Base-by-base conservation (phyloP, 23 tunicate species). In the Clavelina lepadiformis region DNA sequence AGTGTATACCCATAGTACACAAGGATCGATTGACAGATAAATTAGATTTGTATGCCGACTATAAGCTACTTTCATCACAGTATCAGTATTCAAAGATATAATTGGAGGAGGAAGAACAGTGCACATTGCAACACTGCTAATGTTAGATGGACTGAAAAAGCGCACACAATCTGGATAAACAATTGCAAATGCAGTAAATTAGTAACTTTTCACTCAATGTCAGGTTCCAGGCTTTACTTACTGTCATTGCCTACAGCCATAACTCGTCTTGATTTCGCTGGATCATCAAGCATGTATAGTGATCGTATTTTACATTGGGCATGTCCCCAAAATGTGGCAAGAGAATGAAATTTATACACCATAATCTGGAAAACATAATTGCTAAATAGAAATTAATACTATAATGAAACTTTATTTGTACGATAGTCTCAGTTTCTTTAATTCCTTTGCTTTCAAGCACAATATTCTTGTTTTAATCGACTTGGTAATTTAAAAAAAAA, bases 231-330 rank as follows among this genome's bases (percentile, higher is more conserved):
- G 8, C 21, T 54, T 54, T 22, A 38, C 75, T 56, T 58, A 75
- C 91, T 71, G 61, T 83, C 91, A 27, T 83, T 82, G 30, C 91
- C 91, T 41, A 64, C 69, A 32, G 70, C 82, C 45, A 83, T 24
- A 2, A 83, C 47, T 30, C 91, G 36, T 8, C 60, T 61, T n/a
- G 91, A 27, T 57, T 75, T 75, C 1, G 55, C 65, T 0, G 58
- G 28, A 33, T 75, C 76, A 27, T 61, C 45, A 3, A 72, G 46
- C 5, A 76, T 46, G 27, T 61, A 35, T 8, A 83, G 36, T 23
- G 35, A 25, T 5, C 11, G 46, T 25, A 75, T 56, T 38, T 33
- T 31, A 25, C 82, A 75, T 59, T 69, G 41, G 15, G 82, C 45
- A 52, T 83, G 82, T 0, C 91, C 82, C 91, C 91, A 83, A 49